Evolutionary conservation across 2,113 vertebrate species (phyloP), one percentile per base, ranked within the genome.

Genomic region (Cephalopterus ornatus): DNA sequence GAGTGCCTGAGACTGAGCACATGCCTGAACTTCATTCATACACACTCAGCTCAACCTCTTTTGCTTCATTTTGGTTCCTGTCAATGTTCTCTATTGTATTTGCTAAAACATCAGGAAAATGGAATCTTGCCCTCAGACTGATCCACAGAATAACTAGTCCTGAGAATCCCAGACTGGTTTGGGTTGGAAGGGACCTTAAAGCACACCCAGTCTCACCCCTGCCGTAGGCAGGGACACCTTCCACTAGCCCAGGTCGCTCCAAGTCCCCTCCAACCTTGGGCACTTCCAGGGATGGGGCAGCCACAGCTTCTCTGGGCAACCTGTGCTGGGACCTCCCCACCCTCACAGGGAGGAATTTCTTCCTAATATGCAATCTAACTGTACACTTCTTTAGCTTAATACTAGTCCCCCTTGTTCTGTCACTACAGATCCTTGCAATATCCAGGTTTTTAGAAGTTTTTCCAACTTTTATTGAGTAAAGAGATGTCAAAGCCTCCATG

Each of bases 231-330:
- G 35, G 14, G n/a, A 42, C 55, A 55, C 63, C 30, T 90, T 0
- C 47, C 55, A n/a, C 62, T 1, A 0, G 12, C 30, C 70, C 70
- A 61, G 61, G 68, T 1, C 61, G 62, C 46, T 68, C 87, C 73
- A 0, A 62, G 12, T 41, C 19, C 65, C 8, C 0, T 53, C 56
- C 70, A 47, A 0, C 24, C 39, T 27, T 19, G 88, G 55, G 0
- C 78, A 42, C 30, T 70, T 0, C 14, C 79, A 90, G 63, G 78
- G 71, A 33, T 63, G 79, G 30, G 47, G 8, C 79, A 76, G 21
- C 79, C 79, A 1, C 71, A 89, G 41, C 78, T 41, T 1, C 28
- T 83, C 71, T 83, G 70, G 12, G 7, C 27, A 74, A 3, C 32
- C 27, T 59, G 23, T 39, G 39, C 77, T 53, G 52, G 53, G 32